A percentile compares a stretch with the other conserved stretches of the same genome.
Evolutionary conservation across 2,113 vertebrate genomes (phyloP).

Genomic region (Recurvirostra avosetta): DNA sequence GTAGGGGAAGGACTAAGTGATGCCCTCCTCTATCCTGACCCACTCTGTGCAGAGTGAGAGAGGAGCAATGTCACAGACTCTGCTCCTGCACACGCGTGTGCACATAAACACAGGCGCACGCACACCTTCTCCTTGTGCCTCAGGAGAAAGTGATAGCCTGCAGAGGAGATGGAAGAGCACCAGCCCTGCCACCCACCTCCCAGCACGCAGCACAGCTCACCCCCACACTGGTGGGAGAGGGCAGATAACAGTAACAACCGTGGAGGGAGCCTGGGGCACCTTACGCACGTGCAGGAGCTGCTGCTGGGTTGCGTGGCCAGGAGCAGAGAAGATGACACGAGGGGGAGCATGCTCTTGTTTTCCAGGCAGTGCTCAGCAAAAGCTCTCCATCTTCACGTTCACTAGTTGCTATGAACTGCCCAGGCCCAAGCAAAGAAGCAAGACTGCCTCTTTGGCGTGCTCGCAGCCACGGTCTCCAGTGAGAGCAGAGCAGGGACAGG

Average conservation of each 20-base stretch:
- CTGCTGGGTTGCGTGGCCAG: background rate
- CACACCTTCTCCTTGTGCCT: background rate
- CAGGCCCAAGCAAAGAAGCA: background rate
- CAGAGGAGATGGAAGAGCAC: background rate
- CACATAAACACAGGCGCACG: accelerated
- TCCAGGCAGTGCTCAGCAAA: background rate
- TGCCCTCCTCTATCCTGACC: background rate
- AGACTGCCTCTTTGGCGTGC: background rate
- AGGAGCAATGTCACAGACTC: background rate
- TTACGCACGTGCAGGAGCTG: background rate
- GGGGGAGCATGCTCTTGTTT: background rate
- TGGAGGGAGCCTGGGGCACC: background rate
- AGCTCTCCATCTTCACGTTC: background rate
- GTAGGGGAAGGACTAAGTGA: background rate
- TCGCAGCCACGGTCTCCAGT: accelerated
- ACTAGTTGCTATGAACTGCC: background rate
- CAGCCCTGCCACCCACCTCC: background rate
- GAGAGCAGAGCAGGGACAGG: background rate
- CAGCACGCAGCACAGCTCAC: background rate
- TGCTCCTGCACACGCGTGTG: accelerated
- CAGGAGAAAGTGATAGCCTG: background rate
- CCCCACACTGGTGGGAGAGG: accelerated
- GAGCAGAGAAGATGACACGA: accelerated
- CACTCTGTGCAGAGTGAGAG: background rate
- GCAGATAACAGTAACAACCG: background rate